phyloP scores from a whole-genome alignment of 1,140 invertebrate genomes.

The Dermatophagoides farinae region DNA sequence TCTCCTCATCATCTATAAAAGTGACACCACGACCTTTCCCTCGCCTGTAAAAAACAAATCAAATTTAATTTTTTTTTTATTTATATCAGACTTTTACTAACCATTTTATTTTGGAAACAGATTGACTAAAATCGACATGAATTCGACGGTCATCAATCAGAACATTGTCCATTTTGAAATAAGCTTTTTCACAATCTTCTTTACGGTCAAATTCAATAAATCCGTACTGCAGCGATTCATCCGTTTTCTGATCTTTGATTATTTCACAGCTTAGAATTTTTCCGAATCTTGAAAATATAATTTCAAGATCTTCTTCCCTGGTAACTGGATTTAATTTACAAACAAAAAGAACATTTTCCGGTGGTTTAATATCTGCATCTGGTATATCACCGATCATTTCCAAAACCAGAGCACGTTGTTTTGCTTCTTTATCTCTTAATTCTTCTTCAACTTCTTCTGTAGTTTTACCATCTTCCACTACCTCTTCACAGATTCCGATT shows the following conservation, averaged over 20 bases:
- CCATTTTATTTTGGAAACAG: conserved; percentile 78
- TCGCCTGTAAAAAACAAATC: not conserved
- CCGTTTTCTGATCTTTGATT: conserved; percentile 74
- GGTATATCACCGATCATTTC: conserved; percentile 98
- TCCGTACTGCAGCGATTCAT: conserved; percentile 92
- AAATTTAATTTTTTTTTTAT: not conserved
- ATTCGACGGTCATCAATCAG: conserved; percentile 94
- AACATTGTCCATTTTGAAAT: conserved; percentile 99
- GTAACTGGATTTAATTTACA: conserved; percentile 99
- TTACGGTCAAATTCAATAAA: conserved; percentile 91
- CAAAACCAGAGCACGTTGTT: conserved; percentile 83
- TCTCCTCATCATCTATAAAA: not conserved
- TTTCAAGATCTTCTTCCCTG: conserved; percentile 86
- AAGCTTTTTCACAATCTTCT: conserved; percentile 90
- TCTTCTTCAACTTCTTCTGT: conserved; percentile 66
- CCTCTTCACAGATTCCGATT: conserved; percentile 80
- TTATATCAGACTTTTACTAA: conserved; percentile 25
- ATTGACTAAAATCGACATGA: conserved; percentile 98
- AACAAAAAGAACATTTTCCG: conserved; percentile 97
- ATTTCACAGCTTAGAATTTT: conserved; percentile 87
- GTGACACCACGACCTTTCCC: conserved; percentile 10
- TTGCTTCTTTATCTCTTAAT: conserved; percentile 73
- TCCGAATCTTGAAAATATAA: conserved; percentile 93
- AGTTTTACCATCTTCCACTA: conserved; percentile 72
- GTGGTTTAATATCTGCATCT: conserved; percentile 86